A percentile compares a stretch with the other conserved stretches of the same genome.
phyloP scores from a whole-genome alignment of 2,113 vertebrate genomes.

The Carassius auratus region DNA sequence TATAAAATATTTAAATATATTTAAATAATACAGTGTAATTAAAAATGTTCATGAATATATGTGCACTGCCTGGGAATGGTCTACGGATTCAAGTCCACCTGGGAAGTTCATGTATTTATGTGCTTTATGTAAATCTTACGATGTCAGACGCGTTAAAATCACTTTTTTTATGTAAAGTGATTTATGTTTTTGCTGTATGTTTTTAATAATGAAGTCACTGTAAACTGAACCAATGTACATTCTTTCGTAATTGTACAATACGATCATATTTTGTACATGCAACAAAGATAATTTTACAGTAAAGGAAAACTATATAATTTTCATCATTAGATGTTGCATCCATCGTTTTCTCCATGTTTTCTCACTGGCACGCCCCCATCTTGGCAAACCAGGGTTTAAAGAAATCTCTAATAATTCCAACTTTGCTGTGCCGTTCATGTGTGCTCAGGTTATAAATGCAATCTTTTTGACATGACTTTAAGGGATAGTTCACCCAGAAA shows the following conservation, averaged over 20 bases:
- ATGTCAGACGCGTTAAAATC: neutral
- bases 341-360: neutral
- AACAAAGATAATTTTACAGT: neutral
- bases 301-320: neutral
- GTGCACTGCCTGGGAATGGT: neutral
- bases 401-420: neutral
- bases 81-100: neutral
- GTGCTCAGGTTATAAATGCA: neutral
- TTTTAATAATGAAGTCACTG: neutral
- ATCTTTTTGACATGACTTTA: neutral
- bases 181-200: neutral
- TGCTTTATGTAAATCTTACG: neutral
- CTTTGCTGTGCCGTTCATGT: neutral
- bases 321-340: neutral
- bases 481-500: too few species aligned
- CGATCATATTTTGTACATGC: neutral
- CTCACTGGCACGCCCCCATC: neutral
- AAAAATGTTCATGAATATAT: neutral
- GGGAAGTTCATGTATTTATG: neutral
- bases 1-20: neutral
- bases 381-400: neutral
- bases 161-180: neutral
- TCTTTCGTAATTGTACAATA: neutral
- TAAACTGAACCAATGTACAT: neutral
- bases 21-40: neutral